A percentile compares a stretch with the other conserved stretches of the same genome.
Conservation (phyloP, 2,797 vertebrate genomes). For the Orientallactaga sibirica region DNA sequence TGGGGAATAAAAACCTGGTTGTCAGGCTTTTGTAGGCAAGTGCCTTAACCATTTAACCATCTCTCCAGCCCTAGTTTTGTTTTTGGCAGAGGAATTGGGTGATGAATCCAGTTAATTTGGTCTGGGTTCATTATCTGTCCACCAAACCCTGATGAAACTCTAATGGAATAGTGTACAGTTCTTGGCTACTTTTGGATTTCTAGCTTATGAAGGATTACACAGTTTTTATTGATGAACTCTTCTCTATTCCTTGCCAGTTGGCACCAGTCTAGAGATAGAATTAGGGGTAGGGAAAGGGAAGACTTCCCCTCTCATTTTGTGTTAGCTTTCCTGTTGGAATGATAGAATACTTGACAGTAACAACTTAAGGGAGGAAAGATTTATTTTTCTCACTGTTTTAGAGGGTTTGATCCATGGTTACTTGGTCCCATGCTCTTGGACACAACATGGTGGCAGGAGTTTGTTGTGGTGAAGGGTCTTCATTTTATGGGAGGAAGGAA, state of each 20-base stretch:
- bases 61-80: neutral
- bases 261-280: neutral
- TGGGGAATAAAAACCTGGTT: too few species aligned
- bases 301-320: neutral
- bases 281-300: neutral
- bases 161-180: neutral
- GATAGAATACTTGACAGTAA: neutral
- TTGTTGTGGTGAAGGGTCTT: neutral
- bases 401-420: neutral
- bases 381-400: neutral
- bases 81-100: neutral
- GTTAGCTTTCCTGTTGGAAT: neutral
- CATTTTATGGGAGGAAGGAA: neutral
- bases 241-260: neutral
- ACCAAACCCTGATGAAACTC: neutral
- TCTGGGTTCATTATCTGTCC: neutral
- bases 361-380: neutral
- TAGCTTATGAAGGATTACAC: conserved; percentile 19
- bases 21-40: too few species aligned
- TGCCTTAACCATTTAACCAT: too few species aligned
- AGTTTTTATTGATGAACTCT: neutral
- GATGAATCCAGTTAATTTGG: neutral
- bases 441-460: neutral
- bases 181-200: conserved; percentile 8
- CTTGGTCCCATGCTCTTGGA: neutral